These are phyloP conservation scores for Lepeophtheirus salmonis DNA, from an alignment of 1,140 invertebrate genomes.

Conservation along the genomic window DNA sequence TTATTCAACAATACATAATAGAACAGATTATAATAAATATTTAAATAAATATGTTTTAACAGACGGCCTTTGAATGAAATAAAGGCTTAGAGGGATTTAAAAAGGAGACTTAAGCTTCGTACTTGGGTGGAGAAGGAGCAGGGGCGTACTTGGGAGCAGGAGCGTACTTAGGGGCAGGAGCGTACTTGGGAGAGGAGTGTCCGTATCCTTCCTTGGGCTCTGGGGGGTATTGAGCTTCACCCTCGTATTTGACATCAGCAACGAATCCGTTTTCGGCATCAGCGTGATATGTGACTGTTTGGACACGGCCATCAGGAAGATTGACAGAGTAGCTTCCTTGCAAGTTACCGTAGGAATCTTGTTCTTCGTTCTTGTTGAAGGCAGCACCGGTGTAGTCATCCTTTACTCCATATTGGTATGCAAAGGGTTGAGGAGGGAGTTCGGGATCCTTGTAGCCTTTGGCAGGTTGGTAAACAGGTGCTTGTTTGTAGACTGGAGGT, in stretches of 20 bases:
- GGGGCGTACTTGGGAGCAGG: neutral
- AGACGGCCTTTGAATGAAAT: neutral
- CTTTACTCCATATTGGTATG: constrained; percentile 18
- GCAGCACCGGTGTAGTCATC: constrained; percentile 11
- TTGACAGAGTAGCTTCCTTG: constrained; percentile 1
- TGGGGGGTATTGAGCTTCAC: constrained; percentile 7
- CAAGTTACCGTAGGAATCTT: constrained; percentile 14
- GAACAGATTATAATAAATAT: too few species aligned
- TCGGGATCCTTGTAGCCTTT: constrained; percentile 1
- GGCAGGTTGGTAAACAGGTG: neutral
- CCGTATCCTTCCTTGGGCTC: constrained; percentile 1
- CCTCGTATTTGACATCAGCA: constrained; percentile 18
- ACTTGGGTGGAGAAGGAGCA: neutral
- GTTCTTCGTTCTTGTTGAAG: constrained; percentile 16
- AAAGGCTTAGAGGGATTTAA: neutral
- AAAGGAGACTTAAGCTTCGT: neutral
- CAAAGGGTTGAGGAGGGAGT: constrained; percentile 13
- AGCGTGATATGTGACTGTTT: constrained; percentile 12
- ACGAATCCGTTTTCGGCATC: constrained; percentile 13
- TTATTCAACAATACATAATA: too few species aligned
- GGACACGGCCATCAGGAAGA: constrained; percentile 14
- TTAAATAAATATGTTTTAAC: too few species aligned
- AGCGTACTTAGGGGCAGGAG: constrained; percentile 1
- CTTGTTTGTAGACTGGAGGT: neutral
- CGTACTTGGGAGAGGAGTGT: constrained; percentile 11